These are phyloP conservation scores for Hypercompe scribonia DNA, from an alignment of 2,888 invertebrate genomes.

Conservation along the genomic window DNA sequence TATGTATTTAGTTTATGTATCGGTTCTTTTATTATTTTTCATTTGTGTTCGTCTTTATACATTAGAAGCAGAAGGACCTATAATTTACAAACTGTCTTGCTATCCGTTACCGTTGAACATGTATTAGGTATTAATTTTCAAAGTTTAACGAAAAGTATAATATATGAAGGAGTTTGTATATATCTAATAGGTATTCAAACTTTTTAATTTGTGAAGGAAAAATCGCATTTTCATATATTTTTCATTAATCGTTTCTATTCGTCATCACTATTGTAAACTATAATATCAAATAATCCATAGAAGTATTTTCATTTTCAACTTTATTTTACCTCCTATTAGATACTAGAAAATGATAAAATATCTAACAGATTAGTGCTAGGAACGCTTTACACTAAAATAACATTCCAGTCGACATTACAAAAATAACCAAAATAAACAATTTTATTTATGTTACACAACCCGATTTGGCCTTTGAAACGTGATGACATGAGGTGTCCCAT, in stretches of 20 bases:
- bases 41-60: no score
- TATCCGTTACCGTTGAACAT: not conserved
- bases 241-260: not conserved
- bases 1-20: no score
- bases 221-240: not conserved
- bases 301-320: not conserved
- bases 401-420: not conserved
- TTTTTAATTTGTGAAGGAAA: not conserved
- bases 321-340: not conserved
- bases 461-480: conserved; percentile 7
- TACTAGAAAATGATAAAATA: not conserved
- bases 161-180: no score
- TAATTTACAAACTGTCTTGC: no score
- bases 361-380: not conserved
- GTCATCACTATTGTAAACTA: not conserved
- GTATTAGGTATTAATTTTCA: not conserved
- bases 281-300: not conserved
- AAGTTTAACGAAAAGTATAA: not conserved
- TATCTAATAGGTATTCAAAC: not conserved
- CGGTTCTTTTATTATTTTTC: no score
- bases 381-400: not conserved
- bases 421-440: conserved; percentile 8
- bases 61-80: no score
- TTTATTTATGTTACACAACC: conserved; percentile 4
- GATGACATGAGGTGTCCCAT: conserved; percentile 24